These are phyloP conservation scores for Sarcophaga carnaria DNA, from an alignment of 2,888 invertebrate species.

Conservation along the genomic window DNA sequence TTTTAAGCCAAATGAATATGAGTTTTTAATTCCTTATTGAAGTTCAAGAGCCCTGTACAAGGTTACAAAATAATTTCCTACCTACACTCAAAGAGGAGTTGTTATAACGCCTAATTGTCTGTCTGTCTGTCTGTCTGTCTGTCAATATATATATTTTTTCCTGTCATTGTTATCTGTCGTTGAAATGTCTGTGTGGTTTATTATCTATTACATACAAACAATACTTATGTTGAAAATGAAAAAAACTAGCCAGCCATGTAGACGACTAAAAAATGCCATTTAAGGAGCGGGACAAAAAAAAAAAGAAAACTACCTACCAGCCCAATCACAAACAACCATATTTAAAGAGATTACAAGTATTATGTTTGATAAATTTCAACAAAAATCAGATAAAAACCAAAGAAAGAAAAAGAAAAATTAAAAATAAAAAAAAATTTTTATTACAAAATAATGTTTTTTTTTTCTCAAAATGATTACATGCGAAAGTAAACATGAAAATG, in stretches of 20 bases:
- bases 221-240: constrained; percentile 7
- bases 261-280: not conserved
- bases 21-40: not conserved
- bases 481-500: constrained; percentile 65
- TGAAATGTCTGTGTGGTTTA: constrained; percentile 5
- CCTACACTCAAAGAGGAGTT: constrained; percentile 7
- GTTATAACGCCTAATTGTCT: not conserved
- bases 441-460: constrained; percentile 47
- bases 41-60: constrained; percentile 40
- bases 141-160: constrained; percentile 10
- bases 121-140: constrained; percentile 5
- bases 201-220: constrained; percentile 49
- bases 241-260: not conserved
- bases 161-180: constrained; percentile 26
- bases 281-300: constrained; percentile 15
- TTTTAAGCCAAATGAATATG: no score
- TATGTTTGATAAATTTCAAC: not conserved
- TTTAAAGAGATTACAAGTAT: not conserved
- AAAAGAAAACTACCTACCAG: constrained; percentile 44
- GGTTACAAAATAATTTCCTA: constrained; percentile 55
- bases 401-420: not conserved
- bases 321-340: not conserved
- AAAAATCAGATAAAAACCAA: no score
- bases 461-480: constrained; percentile 59
- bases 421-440: not conserved